phyloP scores from a whole-genome alignment of 2,888 invertebrate species.

The Pseudeuparius sepicola region DNA sequence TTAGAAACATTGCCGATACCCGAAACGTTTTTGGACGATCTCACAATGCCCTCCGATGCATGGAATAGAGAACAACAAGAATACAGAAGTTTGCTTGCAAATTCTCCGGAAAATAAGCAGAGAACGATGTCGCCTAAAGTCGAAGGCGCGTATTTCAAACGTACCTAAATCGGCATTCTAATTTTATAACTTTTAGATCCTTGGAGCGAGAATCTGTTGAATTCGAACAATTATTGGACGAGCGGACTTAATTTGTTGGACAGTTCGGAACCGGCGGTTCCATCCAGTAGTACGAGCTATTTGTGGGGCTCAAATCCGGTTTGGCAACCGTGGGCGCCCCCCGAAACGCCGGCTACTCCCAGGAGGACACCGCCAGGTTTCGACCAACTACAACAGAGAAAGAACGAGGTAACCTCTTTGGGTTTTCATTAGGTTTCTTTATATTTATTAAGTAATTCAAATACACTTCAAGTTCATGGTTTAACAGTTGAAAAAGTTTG shows the following conservation, averaged over 20 bases:
- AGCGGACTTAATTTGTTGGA: constrained; percentile 27
- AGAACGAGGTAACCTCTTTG: too few relatives aligned
- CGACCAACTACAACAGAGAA: constrained; percentile 16
- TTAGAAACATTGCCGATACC: too few relatives aligned
- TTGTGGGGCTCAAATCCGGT: constrained; percentile 38
- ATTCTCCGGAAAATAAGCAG: too few relatives aligned
- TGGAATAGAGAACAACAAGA: constrained; percentile 4
- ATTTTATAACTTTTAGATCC: constrained; percentile 24
- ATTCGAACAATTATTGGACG: constrained; percentile 26
- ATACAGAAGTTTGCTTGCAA: not conserved
- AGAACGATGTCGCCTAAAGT: too few relatives aligned
- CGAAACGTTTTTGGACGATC: too few relatives aligned
- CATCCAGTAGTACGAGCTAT: constrained; percentile 29
- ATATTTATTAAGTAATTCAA: too few relatives aligned
- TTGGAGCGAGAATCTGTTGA: constrained; percentile 27
- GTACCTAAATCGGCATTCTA: too few relatives aligned
- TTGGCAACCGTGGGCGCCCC: constrained; percentile 37
- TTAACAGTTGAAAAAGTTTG: too few relatives aligned
- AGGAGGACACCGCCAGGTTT: constrained; percentile 39
- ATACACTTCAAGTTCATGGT: too few relatives aligned
- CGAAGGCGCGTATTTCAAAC: too few relatives aligned
- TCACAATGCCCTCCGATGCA: constrained; percentile 1
- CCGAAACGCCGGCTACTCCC: constrained; percentile 31
- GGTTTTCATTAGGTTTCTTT: too few relatives aligned
- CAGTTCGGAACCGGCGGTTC: constrained; percentile 19